A percentile compares a stretch with the other conserved stretches of the same genome.
These are phyloP conservation scores for Catostylus mosaicus DNA, from an alignment of 30 jellyfish, hydroid and myxozoan genomes.

Conservation along the genomic window DNA sequence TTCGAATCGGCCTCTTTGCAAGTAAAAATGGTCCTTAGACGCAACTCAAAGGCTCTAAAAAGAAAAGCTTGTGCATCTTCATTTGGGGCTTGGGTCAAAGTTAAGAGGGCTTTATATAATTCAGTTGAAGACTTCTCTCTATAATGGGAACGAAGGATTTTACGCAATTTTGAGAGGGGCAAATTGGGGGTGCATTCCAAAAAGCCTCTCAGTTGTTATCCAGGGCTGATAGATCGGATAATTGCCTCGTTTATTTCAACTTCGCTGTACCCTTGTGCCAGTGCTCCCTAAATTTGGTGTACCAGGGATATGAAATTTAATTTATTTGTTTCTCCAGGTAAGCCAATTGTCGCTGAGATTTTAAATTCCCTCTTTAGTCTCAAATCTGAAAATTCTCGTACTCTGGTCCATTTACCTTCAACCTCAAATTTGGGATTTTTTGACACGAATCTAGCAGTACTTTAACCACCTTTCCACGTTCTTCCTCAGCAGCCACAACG, in stretches of 20 bases:
- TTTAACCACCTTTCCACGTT: neutral
- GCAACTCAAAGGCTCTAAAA: constrained; percentile 49
- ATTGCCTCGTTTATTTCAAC: constrained; percentile 17
- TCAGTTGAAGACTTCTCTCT: constrained; percentile 45
- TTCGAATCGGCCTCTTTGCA: constrained; percentile 44
- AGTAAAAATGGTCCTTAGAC: constrained; percentile 44
- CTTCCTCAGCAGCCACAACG: constrained; percentile 1
- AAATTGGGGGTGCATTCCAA: constrained; percentile 31
- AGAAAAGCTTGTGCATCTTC: constrained; percentile 36
- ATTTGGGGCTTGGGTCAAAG: constrained; percentile 35
- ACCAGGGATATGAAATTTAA: constrained; percentile 8
- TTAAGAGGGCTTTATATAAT: constrained; percentile 20
- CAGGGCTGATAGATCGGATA: constrained; percentile 25
- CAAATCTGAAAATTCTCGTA: constrained; percentile 5
- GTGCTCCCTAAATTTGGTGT: constrained; percentile 36
- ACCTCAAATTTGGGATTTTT: neutral
- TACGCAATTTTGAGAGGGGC: constrained; percentile 43
- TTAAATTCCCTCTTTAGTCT: constrained; percentile 16
- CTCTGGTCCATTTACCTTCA: constrained; percentile 6
- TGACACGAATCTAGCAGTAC: neutral
- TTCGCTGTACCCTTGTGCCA: constrained; percentile 25
- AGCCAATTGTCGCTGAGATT: constrained; percentile 10
- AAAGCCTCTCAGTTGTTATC: constrained; percentile 22
- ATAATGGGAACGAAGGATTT: constrained; percentile 32
- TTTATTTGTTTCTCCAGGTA: constrained; percentile 8